phyloP scores from a whole-genome alignment of 1,140 invertebrate genomes.

The Heterodera schachtii region DNA sequence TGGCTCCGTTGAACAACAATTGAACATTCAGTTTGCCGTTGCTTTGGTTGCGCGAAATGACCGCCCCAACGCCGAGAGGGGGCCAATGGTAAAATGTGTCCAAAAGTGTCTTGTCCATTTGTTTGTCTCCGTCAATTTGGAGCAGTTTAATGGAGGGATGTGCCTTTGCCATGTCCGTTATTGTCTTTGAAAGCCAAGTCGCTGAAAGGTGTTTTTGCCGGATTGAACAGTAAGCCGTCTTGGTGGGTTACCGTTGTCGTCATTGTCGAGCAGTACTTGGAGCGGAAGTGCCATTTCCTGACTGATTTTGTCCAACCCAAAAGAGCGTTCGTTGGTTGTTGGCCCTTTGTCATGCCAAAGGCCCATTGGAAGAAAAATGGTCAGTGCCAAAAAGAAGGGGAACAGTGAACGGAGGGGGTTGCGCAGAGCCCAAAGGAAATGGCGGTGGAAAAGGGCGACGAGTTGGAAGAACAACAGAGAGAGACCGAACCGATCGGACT shows the following conservation, averaged over 20 bases:
- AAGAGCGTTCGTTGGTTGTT: background rate
- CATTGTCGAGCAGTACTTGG: conserved; percentile 9
- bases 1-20: conserved; percentile 1
- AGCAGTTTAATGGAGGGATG: background rate
- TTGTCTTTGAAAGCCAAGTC: background rate
- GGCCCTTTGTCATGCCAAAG: conserved; percentile 8
- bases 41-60: conserved; percentile 2
- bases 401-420: conserved; percentile 42
- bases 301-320: background rate
- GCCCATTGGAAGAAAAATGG: conserved; percentile 36
- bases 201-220: background rate
- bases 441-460: conserved; percentile 38
- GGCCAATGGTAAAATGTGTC: background rate
- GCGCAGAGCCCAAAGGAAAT: conserved; percentile 41
- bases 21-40: background rate
- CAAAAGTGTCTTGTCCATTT: background rate
- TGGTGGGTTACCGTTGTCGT: background rate
- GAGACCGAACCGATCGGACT: background rate
- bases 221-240: too few species aligned
- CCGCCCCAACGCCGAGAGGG: background rate
- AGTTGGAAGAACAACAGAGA: conserved; percentile 31
- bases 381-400: conserved; percentile 40
- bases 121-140: background rate
- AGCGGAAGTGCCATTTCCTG: background rate
- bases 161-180: background rate